A percentile compares a stretch with the other conserved stretches of the same genome.
Evolutionary conservation across 2,888 invertebrate species (phyloP).

Genomic region (Oscheius myriophilus): DNA sequence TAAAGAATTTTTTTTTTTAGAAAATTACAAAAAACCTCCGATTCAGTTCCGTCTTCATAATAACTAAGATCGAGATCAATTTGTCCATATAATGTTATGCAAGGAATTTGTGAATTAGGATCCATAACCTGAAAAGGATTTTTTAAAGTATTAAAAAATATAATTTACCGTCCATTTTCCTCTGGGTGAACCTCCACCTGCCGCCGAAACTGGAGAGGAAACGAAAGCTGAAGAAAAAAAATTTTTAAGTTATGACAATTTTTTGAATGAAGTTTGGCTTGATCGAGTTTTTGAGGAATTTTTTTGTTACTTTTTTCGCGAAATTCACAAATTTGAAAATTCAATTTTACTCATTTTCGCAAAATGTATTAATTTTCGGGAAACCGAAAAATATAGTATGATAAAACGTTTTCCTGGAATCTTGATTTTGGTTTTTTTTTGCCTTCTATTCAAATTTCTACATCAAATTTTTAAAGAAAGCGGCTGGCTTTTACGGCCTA

Average conservation of each 20-base stretch:
- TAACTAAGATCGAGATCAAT: conserved; percentile 47
- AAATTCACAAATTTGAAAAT: too few species aligned
- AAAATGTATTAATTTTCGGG: too few species aligned
- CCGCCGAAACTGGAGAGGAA: not conserved
- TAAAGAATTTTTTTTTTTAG: not conserved
- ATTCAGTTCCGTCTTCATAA: conserved; percentile 21
- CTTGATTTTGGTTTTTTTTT: too few species aligned
- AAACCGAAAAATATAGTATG: too few species aligned
- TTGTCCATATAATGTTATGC: conserved; percentile 39
- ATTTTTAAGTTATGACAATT: not conserved
- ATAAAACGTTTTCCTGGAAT: too few species aligned
- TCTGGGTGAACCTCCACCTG: conserved; percentile 1
- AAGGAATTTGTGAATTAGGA: conserved; percentile 27
- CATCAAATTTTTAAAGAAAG: too few species aligned
- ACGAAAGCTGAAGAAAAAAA: conserved; percentile 14
- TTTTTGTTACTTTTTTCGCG: too few species aligned
- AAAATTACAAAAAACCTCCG: not conserved
- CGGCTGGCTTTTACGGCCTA: too few species aligned
- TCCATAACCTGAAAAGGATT: conserved; percentile 32
- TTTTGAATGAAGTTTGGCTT: too few species aligned
- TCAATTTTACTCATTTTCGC: too few species aligned
- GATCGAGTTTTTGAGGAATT: too few species aligned
- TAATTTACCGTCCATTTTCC: not conserved
- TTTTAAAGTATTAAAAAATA: not conserved
- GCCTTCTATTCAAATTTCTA: too few species aligned